Conservation (phyloP, 2,113 vertebrate species). For the Pachypanchax playfairii region DNA sequence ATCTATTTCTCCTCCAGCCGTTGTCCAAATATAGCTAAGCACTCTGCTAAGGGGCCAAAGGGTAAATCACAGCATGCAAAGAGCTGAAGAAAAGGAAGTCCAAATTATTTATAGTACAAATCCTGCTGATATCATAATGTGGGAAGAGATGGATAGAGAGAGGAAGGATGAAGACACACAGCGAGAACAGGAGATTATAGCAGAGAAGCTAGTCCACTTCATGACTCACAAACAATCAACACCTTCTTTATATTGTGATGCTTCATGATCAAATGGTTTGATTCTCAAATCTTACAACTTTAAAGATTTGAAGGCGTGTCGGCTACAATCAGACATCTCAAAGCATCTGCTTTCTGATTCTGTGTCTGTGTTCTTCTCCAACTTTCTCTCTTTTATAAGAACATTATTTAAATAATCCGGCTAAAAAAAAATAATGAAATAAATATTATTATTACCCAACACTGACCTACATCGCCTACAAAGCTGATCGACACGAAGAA, state of each 20-base stretch:
- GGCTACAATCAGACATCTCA: no score
- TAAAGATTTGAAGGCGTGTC: no score
- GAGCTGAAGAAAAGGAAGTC: slow-evolving; percentile 20
- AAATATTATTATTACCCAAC: slow-evolving; percentile 15
- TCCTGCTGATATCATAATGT: slow-evolving; percentile 42
- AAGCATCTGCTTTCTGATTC: no score
- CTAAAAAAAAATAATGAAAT: background rate
- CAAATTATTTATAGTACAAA: slow-evolving; percentile 65
- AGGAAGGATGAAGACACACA: slow-evolving; percentile 14
- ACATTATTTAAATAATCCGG: background rate
- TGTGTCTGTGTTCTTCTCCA: no score
- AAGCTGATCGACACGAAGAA: slow-evolving; percentile 30
- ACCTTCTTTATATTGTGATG: no score
- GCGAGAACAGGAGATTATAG: background rate
- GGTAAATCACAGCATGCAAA: slow-evolving; percentile 63
- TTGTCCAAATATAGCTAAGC: slow-evolving; percentile 67
- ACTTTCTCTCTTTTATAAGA: background rate
- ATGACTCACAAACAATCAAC: no score
- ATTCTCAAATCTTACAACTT: slow-evolving; percentile 17
- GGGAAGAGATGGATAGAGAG: slow-evolving; percentile 10
- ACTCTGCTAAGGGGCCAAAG: slow-evolving; percentile 63
- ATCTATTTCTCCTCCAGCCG: slow-evolving; percentile 41
- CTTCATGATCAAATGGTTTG: no score
- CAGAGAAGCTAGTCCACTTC: slow-evolving; percentile 44
- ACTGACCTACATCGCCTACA: slow-evolving; percentile 10